A percentile compares a stretch with the other conserved stretches of the same genome.
Conservation (phyloP, 2,797 vertebrate species). For the Poecile montanus region DNA sequence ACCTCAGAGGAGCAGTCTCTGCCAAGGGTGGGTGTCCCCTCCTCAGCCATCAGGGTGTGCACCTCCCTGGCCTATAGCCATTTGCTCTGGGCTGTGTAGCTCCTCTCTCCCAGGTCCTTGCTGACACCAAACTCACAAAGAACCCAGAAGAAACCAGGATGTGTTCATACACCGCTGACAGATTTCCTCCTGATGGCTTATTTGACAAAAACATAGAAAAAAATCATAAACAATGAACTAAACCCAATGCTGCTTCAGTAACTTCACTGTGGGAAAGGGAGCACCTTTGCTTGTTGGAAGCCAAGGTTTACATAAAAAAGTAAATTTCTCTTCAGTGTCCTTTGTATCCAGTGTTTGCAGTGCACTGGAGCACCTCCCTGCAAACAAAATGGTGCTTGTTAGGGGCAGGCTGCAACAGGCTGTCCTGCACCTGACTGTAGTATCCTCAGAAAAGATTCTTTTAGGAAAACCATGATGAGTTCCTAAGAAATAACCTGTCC, state of each 20-base stretch:
- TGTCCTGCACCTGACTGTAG: neutral
- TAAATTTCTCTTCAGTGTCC: neutral
- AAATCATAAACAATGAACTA: neutral
- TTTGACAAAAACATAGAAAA: neutral
- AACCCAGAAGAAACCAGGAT: neutral
- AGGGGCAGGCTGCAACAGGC: neutral
- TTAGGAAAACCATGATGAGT: accelerated
- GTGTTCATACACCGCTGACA: neutral
- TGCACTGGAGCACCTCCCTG: neutral
- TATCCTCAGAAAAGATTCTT: neutral
- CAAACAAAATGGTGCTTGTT: neutral
- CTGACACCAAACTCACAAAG: neutral
- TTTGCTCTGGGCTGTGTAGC: neutral
- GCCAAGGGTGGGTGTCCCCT: neutral
- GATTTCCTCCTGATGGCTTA: neutral
- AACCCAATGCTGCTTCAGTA: neutral
- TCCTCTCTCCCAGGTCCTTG: neutral
- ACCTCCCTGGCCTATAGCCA: neutral
- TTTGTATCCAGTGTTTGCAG: neutral
- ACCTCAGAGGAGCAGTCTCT: neutral
- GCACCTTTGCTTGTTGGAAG: neutral
- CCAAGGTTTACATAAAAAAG: neutral
- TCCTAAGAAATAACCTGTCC: neutral
- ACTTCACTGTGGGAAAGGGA: neutral
- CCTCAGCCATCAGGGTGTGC: neutral